These are phyloP conservation scores for Dromococcyx pavoninus DNA, from an alignment of 2,797 vertebrate species.

Conservation along the genomic window DNA sequence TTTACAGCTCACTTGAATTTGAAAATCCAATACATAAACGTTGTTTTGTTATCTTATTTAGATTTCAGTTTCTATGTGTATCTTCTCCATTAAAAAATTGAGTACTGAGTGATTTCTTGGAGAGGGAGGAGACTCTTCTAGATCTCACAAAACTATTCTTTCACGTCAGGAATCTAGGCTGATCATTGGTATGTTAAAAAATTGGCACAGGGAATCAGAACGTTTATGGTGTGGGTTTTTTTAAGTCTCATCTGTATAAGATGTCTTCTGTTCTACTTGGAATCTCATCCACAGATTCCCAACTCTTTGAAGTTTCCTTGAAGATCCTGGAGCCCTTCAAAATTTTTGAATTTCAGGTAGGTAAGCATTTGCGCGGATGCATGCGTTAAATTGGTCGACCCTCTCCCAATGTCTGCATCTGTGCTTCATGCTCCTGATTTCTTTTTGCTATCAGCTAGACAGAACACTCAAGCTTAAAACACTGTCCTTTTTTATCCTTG, in stretches of 20 bases:
- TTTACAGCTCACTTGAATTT: background rate
- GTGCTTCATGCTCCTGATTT: slow-evolving; percentile 67
- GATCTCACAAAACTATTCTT: background rate
- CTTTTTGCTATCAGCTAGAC: slow-evolving; percentile 47
- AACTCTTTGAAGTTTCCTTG: slow-evolving; percentile 73
- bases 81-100: background rate
- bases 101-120: background rate
- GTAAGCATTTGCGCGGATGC: slow-evolving; percentile 71
- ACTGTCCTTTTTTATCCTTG: background rate
- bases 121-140: background rate
- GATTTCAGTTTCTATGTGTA: background rate
- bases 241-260: slow-evolving; percentile 57
- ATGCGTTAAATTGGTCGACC: slow-evolving; percentile 74
- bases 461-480: background rate
- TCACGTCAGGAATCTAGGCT: background rate
- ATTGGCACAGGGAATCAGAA: background rate
- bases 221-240: background rate
- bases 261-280: slow-evolving; percentile 70
- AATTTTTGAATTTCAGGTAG: slow-evolving; percentile 75
- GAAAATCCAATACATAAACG: background rate
- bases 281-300: slow-evolving; percentile 72
- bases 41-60: background rate
- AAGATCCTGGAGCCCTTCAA: slow-evolving; percentile 71
- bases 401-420: slow-evolving; percentile 72
- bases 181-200: background rate